Evolutionary conservation across 2,113 vertebrate genomes (phyloP).

Genomic region (Mus spicilegus): DNA sequence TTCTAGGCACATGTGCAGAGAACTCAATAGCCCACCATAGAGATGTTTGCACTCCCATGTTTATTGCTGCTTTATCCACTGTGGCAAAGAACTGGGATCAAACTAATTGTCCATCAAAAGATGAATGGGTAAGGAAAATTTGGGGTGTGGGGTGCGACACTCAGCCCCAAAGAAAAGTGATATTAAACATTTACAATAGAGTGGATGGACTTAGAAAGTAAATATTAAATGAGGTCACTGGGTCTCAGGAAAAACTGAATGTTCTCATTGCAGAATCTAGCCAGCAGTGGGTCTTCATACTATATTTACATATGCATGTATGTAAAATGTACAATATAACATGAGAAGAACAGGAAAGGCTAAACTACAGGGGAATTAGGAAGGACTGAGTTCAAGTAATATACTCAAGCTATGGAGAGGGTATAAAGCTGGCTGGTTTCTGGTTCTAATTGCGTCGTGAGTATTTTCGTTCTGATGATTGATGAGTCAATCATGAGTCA

Average conservation of each 20-base stretch:
- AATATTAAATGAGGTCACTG: background rate
- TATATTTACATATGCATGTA: background rate
- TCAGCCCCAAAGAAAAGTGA: background rate
- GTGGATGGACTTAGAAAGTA: background rate
- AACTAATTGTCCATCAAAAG: background rate
- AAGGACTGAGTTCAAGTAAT: background rate
- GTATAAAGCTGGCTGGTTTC: background rate
- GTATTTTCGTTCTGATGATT: background rate
- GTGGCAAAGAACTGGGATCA: background rate
- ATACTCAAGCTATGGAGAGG: too few relatives aligned
- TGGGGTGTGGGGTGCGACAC: background rate
- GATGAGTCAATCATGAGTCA: background rate
- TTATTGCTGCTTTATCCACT: background rate
- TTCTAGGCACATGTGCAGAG: background rate
- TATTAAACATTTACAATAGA: background rate
- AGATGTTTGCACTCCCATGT: background rate
- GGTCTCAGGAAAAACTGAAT: background rate
- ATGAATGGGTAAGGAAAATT: background rate
- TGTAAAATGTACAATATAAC: background rate
- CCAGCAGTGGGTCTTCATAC: background rate
- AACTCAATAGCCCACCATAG: background rate
- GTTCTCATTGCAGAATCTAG: background rate
- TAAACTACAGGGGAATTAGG: background rate
- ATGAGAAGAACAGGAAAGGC: background rate
- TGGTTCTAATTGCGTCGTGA: background rate